phyloP scores from a whole-genome alignment of 2,113 vertebrate species.

The Bubo bubo region DNA sequence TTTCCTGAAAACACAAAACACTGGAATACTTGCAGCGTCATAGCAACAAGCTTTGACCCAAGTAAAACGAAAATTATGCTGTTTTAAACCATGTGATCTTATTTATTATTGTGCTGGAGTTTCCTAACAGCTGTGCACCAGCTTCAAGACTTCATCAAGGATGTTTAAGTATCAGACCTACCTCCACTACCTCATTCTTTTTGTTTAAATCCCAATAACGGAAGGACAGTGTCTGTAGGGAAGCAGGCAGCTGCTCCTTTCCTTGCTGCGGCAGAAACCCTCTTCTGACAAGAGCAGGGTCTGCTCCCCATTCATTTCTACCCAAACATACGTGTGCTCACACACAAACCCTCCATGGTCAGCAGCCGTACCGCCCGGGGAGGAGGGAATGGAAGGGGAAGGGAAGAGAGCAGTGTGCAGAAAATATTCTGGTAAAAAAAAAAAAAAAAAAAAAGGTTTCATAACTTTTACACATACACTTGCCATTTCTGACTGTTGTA shows the following conservation, averaged over 20 bases:
- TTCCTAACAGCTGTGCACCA: background rate
- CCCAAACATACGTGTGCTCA: background rate
- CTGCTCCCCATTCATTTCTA: background rate
- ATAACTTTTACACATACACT: background rate
- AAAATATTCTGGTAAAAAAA: background rate
- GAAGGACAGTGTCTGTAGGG: background rate
- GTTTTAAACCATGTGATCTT: background rate
- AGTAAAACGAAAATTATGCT: background rate
- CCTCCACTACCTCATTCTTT: background rate
- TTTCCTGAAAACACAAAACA: background rate
- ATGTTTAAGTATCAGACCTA: background rate
- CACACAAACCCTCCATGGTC: background rate
- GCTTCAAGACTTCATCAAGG: background rate
- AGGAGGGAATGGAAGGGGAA: background rate
- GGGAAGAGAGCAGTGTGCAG: rapidly evolving
- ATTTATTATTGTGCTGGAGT: background rate
- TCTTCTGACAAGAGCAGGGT: background rate
- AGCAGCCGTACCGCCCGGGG: rapidly evolving
- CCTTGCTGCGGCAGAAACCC: background rate
- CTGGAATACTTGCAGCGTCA: background rate
- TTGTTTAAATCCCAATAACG: rapidly evolving
- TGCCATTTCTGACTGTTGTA: background rate
- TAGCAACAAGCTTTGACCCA: background rate
- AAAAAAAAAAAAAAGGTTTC: background rate
- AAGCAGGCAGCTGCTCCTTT: background rate